Base-by-base conservation (phyloP, 2,113 vertebrate species). In the Eulemur rufifrons region DNA sequence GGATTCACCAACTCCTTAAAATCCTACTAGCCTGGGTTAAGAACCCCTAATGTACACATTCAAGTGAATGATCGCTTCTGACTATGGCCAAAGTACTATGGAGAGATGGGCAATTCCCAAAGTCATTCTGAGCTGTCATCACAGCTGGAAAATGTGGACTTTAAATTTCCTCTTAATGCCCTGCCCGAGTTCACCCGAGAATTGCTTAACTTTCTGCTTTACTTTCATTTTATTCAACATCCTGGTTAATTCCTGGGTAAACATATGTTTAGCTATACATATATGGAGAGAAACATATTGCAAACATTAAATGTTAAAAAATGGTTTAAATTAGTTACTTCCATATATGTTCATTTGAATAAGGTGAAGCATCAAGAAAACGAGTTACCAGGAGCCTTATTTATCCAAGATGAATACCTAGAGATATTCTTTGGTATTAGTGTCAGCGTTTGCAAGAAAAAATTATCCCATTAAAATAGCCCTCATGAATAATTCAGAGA, bases 371-470 rank as follows among this genome's bases (percentile, higher is more conserved):
- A 95, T 96, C 97, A 98, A 93, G 97, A 97, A 98, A 98, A 98
- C 97, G 96, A 97, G 97, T 97, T 98, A 97, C 96, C 97, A 96
- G 96, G 95, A 97, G 95, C 97, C 98, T 98, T 98, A 98, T 98
- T 98, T 98, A 98, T 97, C 95, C 91, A 97, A 98, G 98, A 99
- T 98, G 98, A 98, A 99, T 98, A 98, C 97, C 97, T 97, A 98
- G 98, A 98, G 98, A 98, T 98, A 98, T 98, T 98, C 98, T 98
- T 98, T 97, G 98, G 97, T 98, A 98, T 99, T 98, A 98, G 98
- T 98, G 98, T 98, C 98, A 98, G 97, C 92, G 83, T 95, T 98
- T 98, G 98, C 96, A 83, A 98, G 98, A 94, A 99, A 98, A 99
- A 98, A 98, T 98, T 96, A 98, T 98, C 96, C 98, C 97, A 98